Conservation (phyloP, 2,888 invertebrate genomes). For the Cactoblastis cactorum region DNA sequence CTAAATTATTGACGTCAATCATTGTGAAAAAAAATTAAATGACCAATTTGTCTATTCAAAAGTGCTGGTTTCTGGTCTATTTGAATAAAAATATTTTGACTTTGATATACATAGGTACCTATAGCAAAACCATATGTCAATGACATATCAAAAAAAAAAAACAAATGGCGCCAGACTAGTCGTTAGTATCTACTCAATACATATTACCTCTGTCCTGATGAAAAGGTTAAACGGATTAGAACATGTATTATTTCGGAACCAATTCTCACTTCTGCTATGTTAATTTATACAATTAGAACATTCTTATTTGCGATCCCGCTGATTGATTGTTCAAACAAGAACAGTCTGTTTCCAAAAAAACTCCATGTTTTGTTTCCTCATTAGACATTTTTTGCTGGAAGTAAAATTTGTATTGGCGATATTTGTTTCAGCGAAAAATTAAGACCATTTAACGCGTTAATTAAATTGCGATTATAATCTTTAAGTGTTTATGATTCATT, state of each 20-base stretch:
- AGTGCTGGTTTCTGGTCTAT: no score
- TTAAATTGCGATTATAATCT: conserved; percentile 27
- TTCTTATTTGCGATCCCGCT: conserved; percentile 33
- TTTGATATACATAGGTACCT: no score
- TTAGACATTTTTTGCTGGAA: conserved; percentile 40
- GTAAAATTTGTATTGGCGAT: conserved; percentile 33
- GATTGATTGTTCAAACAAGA: conserved; percentile 41
- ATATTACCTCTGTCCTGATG: no score
- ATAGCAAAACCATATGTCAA: no score
- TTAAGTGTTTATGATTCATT: conserved; percentile 29
- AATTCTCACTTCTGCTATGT: conserved; percentile 27
- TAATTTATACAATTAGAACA: conserved; percentile 52
- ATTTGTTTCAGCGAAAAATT: conserved; percentile 31
- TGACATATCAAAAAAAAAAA: no score
- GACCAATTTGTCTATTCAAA: no score
- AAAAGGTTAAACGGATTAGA: conserved; percentile 22
- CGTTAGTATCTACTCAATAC: conserved; percentile 28
- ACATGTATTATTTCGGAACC: conserved; percentile 20
- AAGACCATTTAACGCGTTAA: conserved; percentile 28
- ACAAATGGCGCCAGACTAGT: conserved; percentile 3
- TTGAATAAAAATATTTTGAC: no score
- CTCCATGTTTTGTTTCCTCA: conserved; percentile 36
- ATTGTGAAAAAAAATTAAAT: no score
- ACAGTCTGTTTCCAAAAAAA: conserved; percentile 25
- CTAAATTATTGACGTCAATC: no score